Evolutionary conservation across 64 coral and sea anemone genomes (phyloP).

Genomic region (Stichodactyla helianthus): DNA sequence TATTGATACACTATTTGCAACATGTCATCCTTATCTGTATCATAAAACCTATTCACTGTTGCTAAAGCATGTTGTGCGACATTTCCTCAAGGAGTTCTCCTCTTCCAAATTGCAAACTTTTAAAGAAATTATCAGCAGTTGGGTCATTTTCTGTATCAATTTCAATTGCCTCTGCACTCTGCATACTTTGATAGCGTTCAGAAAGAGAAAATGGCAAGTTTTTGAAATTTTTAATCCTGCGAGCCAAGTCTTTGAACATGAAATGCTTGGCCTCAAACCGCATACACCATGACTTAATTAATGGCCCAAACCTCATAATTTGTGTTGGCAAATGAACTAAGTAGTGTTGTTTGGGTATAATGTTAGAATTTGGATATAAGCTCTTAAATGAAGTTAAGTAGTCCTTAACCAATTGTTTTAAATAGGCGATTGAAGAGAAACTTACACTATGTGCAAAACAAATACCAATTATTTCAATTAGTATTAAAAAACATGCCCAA

Average conservation of each 20-base stretch:
- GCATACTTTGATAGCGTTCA: not conserved
- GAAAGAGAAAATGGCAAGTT: constrained; percentile 15
- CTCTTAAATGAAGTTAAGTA: not conserved
- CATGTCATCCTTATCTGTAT: constrained; percentile 15
- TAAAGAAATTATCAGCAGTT: not conserved
- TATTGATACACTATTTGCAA: too few species aligned
- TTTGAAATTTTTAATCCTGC: constrained; percentile 24
- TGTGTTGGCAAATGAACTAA: constrained; percentile 31
- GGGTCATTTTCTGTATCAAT: not conserved
- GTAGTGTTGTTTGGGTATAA: constrained; percentile 31
- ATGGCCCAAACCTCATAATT: constrained; percentile 23
- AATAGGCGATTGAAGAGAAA: not conserved
- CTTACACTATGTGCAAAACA: constrained; percentile 6
- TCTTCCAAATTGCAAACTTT: not conserved
- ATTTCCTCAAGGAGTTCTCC: not conserved
- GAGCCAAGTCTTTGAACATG: constrained; percentile 23
- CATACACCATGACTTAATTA: constrained; percentile 35
- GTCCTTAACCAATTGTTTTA: not conserved
- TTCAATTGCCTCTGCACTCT: not conserved
- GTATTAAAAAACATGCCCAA: not conserved
- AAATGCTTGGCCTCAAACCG: constrained; percentile 22
- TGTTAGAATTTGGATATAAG: constrained; percentile 1
- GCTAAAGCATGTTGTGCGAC: not conserved
- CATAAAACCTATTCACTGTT: not conserved
- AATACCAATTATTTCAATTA: not conserved